These are phyloP conservation scores for Uria aalge DNA, from an alignment of 2,113 vertebrate genomes.

Conservation along the genomic window DNA sequence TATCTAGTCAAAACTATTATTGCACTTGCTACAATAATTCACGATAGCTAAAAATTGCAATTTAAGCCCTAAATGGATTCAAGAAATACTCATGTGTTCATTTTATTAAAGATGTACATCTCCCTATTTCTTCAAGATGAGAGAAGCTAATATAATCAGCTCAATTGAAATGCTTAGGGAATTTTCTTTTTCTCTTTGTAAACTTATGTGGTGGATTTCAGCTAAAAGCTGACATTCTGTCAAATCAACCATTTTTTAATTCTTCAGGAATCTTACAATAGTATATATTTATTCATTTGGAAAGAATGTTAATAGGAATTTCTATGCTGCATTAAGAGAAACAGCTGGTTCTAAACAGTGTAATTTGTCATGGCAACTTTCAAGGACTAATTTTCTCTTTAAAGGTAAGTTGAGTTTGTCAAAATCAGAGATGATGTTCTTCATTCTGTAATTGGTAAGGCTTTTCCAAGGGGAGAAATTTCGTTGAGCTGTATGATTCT, in stretches of 20 bases:
- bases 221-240: background rate
- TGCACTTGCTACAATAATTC: background rate
- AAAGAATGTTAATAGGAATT: background rate
- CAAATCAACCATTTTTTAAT: background rate
- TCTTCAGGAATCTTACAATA: background rate
- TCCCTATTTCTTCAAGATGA: background rate
- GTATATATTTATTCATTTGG: background rate
- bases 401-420: background rate
- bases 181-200: background rate
- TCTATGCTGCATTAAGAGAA: background rate
- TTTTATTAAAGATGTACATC: background rate
- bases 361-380: background rate
- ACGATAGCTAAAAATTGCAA: background rate
- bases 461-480: background rate
- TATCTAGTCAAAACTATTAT: background rate
- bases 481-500: background rate
- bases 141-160: background rate
- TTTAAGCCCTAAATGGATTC: background rate
- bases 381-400: background rate
- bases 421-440: background rate
- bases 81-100: background rate
- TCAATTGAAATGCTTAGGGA: background rate
- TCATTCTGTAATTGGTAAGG: background rate
- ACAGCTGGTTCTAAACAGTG: background rate
- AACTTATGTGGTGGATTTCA: background rate